phyloP scores from a whole-genome alignment of 2,113 vertebrate species.

The Nanger granti region DNA sequence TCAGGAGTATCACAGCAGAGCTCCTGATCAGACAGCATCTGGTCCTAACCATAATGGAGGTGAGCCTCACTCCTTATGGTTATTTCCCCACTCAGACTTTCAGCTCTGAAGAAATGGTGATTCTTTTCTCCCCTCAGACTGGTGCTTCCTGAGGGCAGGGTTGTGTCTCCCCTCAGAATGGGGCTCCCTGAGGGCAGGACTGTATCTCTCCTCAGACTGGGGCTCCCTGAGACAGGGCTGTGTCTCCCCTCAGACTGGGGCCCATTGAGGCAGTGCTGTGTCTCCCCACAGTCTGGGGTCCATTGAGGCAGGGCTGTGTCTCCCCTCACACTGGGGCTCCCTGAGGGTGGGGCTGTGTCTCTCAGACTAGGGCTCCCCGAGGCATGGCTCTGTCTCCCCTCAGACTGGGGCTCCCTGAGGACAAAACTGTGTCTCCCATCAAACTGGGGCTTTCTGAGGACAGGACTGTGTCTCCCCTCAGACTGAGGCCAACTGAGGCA shows the following conservation, averaged over 20 bases:
- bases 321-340: background rate
- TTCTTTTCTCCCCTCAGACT: background rate
- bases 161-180: background rate
- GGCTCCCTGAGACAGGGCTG: accelerated
- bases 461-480: no score
- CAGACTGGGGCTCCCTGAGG: no score
- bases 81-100: background rate
- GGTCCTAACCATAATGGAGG: background rate
- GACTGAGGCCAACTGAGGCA: background rate
- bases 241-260: background rate
- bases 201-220: background rate
- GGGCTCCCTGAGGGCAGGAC: background rate
- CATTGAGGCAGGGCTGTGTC: accelerated
- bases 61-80: background rate
- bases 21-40: background rate
- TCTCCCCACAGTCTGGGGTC: background rate
- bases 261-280: accelerated
- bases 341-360: no score
- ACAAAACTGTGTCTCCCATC: no score
- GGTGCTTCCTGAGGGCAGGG: accelerated
- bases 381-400: no score
- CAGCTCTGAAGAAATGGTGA: background rate
- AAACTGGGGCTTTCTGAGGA: background rate
- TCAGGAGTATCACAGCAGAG: background rate
- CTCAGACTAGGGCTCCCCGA: background rate